Evolutionary conservation across 2,797 vertebrate genomes (phyloP), one percentile per base, ranked within the genome.

Genomic region (Pagetopsis macropterus): DNA sequence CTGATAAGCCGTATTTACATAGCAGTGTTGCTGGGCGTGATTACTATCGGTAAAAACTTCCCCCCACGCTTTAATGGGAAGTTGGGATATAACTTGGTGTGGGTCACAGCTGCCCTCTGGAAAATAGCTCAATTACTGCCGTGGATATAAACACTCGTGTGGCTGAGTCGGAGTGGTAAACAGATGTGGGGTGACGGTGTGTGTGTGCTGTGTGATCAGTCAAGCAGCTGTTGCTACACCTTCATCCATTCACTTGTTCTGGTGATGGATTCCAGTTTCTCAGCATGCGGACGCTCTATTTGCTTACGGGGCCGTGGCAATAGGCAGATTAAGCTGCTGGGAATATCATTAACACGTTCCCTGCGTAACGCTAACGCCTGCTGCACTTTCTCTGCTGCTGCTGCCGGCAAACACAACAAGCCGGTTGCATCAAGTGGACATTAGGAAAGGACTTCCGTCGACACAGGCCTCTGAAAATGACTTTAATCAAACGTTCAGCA

Each of bases 1-100:
- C 83, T 85, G 90, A 93, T 90, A 91, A 88, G 84, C 75, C 60
- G 46, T 80, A 93, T 94, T 94, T 94, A 89, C 91, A 91, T 91
- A 90, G 84, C 75, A 62, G 82, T 81, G 87, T 88, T 87, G 84
- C 88, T 75, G 82, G 78, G 55, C 33, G 62, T 87, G 86, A 92
- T 93, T 84, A 78, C 85, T 66, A 92, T 91, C 90, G 74, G 77
- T 72, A 31, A 83, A 37, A 83, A 88, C 82, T 64, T 58, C 66
- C 76, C 79, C 83, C 74, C 70, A 76, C 66, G 65, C 85, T 84
- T 85, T 87, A 88, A 90, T 92, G 87, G 83, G 92, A 92, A 92
- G 86, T 90, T 90, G 75, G 81, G 50, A 82, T 79, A 75, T 70
- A 91, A 90, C 75, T 90, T 90, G 75, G 77, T 78, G 80, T 79